These are phyloP conservation scores for Serripes groenlandicus DNA, from an alignment of 2,888 invertebrate genomes.

Conservation along the genomic window DNA sequence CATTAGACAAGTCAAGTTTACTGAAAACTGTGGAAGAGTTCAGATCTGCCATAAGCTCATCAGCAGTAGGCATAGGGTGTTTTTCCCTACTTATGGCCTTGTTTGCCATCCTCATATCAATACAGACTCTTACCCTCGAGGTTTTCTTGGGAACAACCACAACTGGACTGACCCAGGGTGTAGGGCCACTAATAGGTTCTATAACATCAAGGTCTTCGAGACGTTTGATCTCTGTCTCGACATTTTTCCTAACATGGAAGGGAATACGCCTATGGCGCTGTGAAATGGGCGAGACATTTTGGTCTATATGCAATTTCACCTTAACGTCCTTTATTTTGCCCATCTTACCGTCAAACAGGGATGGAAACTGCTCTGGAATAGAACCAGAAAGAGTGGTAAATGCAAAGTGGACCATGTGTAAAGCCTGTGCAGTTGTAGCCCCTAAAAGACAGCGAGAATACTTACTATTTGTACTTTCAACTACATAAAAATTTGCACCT, in stretches of 20 bases:
- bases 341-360: no score
- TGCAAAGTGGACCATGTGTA: no score
- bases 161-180: constrained; percentile 63
- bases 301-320: neutral
- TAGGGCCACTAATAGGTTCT: constrained; percentile 46
- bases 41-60: constrained; percentile 56
- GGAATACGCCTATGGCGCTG: neutral
- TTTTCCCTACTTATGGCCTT: constrained; percentile 50
- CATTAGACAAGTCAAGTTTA: no score
- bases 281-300: neutral
- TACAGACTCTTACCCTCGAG: constrained; percentile 64
- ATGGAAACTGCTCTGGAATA: no score
- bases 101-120: constrained; percentile 64
- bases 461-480: no score
- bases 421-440: no score
- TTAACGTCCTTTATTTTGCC: neutral
- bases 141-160: constrained; percentile 64
- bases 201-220: neutral
- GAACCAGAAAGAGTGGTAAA: no score
- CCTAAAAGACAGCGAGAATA: no score
- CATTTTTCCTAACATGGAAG: neutral
- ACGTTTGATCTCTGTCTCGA: neutral
- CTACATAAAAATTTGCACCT: no score
- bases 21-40: constrained; percentile 59
- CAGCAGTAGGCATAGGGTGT: constrained; percentile 55